Percentiles rank a stretch among this genome's conserved stretches.
These are phyloP conservation scores for Drosophila acutilabella DNA, from an alignment of 2,888 invertebrate species.

Conservation along the genomic window DNA sequence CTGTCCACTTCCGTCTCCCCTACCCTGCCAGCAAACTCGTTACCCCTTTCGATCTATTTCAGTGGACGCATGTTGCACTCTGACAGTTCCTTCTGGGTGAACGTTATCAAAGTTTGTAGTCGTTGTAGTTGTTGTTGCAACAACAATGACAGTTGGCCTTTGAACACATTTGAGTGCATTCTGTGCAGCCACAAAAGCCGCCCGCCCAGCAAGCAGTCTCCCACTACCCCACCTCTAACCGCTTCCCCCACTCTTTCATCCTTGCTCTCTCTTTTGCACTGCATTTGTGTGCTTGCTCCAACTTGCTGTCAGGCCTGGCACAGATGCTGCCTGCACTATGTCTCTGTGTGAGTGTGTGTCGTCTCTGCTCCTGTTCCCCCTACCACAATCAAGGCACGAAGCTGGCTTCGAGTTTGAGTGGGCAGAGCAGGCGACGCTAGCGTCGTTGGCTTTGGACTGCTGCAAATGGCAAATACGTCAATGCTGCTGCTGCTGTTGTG, in stretches of 20 bases:
- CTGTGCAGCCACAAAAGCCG: conserved; percentile 49
- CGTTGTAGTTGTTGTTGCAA: conserved; percentile 23
- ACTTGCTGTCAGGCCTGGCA: conserved; percentile 48
- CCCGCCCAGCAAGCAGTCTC: not conserved
- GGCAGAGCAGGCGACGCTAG: conserved; percentile 28
- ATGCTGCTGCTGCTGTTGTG: conserved; percentile 41
- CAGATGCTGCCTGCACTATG: conserved; percentile 53
- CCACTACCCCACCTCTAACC: not conserved
- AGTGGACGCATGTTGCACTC: conserved; percentile 18
- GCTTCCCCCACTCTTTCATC: not conserved
- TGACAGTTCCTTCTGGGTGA: conserved; percentile 26
- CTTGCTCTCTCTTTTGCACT: conserved; percentile 5
- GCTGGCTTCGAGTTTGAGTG: conserved; percentile 53
- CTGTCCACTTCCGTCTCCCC: no score
- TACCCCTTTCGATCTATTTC: not conserved
- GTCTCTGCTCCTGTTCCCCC: conserved; percentile 27
- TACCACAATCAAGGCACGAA: conserved; percentile 44
- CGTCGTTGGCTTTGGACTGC: conserved; percentile 46
- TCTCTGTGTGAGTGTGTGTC: conserved; percentile 13
- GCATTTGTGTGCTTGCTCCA: conserved; percentile 49
- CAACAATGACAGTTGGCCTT: conserved; percentile 26
- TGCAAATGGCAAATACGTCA: conserved; percentile 75
- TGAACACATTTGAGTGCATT: conserved; percentile 53
- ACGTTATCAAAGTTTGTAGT: conserved; percentile 35
- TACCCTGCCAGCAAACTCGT: no score